Evolutionary conservation across 92 coral and sea anemone genomes (phyloP), one percentile per base, ranked within the genome.

Genomic region (Heteractis magnifica): DNA sequence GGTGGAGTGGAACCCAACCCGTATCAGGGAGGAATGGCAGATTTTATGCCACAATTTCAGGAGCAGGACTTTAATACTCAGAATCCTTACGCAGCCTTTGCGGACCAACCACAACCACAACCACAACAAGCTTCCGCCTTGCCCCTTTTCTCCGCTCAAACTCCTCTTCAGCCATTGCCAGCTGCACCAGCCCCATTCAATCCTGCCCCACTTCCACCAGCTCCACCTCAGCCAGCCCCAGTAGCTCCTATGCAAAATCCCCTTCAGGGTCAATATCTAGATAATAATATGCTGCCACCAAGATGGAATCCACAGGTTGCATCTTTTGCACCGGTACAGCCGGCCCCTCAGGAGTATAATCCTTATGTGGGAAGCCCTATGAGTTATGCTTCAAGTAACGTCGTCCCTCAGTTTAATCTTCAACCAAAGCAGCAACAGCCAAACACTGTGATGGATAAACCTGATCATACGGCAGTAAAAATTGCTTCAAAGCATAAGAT

Each of bases 361-460:
- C 77, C 84, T 18, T 81, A 81, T 70, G 19, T 81, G 9, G 77
- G 65, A 65, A 81, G 60, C 9, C 84, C 84, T 56, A 82, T 82
- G 86, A 56, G 71, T 59, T 34, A 34, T 13, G 79, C 72, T 15
- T 56, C 86, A 51, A 7, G 8, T 51, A 56, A 49, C 48, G 23
- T 14, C 14, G 52, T 82, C 56, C 15, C 41, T 26, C 82, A 58
- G 18, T 48, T 52, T 3, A 62, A 58, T 79, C 64, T 26, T 79
- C 82, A 58, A 79, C 79, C 72, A 13, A 76, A 41, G 64, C 79
- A 72, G 55, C 79, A 12, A 10, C 56, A 18, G 48, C 44, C 65
- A 16, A 70, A 8, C 44, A 34, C 79, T 8, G 9, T 55, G 8
- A 76, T 56, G 48, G 23, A 4, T 8, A 53, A 26, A 3, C 85